Evolutionary conservation across 1,140 invertebrate genomes (phyloP), one percentile per base, ranked within the genome.

Genomic region (Scaptomyza graminum): DNA sequence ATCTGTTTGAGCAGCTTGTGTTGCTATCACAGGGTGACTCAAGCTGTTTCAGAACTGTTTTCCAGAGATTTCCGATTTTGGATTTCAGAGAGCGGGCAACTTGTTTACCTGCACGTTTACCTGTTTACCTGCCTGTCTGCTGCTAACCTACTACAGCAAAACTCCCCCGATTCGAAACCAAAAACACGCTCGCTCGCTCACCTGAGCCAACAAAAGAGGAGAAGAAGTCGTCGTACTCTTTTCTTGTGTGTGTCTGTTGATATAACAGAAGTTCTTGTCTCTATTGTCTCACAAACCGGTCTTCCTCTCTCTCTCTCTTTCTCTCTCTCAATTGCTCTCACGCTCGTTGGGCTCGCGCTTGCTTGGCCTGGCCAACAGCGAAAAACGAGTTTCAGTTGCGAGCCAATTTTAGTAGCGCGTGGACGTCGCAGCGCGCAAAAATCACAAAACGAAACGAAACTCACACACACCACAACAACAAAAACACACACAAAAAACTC

Each of bases 381-480:
- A 7, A 34, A 85, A 83, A 90, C 88, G 70, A 88, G 88, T 90
- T 90, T 90, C 76, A 90, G 79, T 88, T 84, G 70, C 83, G 25
- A 84, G 62, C 37, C 76, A 67, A 74, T 72, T 79, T 84, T 73
- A 22, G 63, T 60, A 55, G 79, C 66, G 79, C 69, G 68, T 72
- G 67, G 87, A 88, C 88, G 87, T 87, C 56, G 70, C 52, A 37
- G 64, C 74, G 70, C 79, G 55, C 50, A 50, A 66, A 41, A 41
- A 41, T 3, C 12, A 41, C 4, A 41, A 37, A 16, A 18, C 50
- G 41, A 66, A 49, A 47, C 46, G 16, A 16, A 51, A 3, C 12
- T 25, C 28, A 57, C 28, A 37, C 8, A 51, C 46, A 49, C 22
- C 18, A 25, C 25, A 11, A 18, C 18, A 8, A 46, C 13, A 8